Base-by-base conservation (phyloP, 2,797 vertebrate genomes). In the Parauchenoglanis punctatus region DNA sequence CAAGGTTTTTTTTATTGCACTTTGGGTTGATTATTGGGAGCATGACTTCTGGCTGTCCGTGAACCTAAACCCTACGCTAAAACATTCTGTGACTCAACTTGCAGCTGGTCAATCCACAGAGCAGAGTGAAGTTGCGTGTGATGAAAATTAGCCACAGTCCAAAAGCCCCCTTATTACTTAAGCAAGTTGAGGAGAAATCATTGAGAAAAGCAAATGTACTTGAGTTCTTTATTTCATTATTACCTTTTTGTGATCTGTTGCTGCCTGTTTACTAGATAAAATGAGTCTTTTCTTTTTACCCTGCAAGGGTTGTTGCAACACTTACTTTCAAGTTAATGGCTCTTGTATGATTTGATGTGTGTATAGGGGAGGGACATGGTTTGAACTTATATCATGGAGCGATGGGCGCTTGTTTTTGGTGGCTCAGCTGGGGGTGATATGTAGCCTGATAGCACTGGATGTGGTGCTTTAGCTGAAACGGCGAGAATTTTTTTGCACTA, bases 401-500 rank as follows among this genome's bases (percentile, higher is more conserved):
- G 84, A 90, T 88, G 81, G 90, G 87, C 87, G 56, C 72, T 67
- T 77, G 88, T 88, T 88, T 89, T 91, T 84, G 81, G 67, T 90
- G 92, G 92, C 91, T 88, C 92, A 93, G 92, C 91, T 92, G 91
- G 92, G 93, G 91, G 93, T 92, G 92, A 91, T 61, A 89, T 77
- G 93, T 95, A 95, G 94, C 95, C 95, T 96, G 95, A 95, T 93
- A 95, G 95, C 96, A 96, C 96, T 96, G 95, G 95, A 96, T 94
- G 88, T 92, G 92, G 95, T 96, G 96, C 96, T 96, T 96, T 94
- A 95, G 95, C 95, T 95, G 95, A 96, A 94, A 94, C 94, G 95
- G 95, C 94, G 93, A 95, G 95, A 93, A 93, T 96, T 89, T 96
- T 96, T 88, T 96, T 96, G 96, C 96, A 96, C 96, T 96, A 96